Percentiles rank a stretch among this genome's conserved stretches.
Conservation (phyloP, 2,113 vertebrate species). For the Stictonetta naevosa region DNA sequence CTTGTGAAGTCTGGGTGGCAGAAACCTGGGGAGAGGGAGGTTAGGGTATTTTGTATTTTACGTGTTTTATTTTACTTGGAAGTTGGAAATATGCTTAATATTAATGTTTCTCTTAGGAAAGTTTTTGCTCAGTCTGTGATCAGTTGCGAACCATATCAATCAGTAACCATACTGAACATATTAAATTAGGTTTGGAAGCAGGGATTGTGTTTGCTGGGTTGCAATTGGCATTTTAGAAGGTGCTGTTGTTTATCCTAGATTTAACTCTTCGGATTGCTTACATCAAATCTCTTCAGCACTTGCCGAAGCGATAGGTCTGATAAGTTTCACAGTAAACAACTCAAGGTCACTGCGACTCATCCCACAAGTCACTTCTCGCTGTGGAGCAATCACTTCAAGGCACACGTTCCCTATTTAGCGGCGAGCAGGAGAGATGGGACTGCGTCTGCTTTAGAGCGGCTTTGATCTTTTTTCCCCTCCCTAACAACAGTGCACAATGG, state of each 20-base stretch:
- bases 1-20: background rate
- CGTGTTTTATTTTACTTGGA: background rate
- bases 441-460: background rate
- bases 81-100: background rate
- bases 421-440: background rate
- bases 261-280: background rate
- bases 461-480: slow-evolving; percentile 30
- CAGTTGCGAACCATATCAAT: background rate
- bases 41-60: background rate
- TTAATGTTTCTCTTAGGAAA: background rate
- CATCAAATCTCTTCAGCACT: background rate
- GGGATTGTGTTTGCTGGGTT: background rate
- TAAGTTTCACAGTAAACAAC: background rate
- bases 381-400: background rate
- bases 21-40: background rate
- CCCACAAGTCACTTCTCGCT: background rate
- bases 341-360: slow-evolving; percentile 33
- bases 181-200: background rate
- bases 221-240: background rate
- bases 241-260: background rate
- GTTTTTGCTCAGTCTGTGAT: background rate
- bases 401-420: background rate
- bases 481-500: background rate
- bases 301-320: background rate
- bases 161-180: background rate